These are phyloP conservation scores for Triops cancriformis DNA, from an alignment of 1,140 invertebrate genomes.

Conservation along the genomic window DNA sequence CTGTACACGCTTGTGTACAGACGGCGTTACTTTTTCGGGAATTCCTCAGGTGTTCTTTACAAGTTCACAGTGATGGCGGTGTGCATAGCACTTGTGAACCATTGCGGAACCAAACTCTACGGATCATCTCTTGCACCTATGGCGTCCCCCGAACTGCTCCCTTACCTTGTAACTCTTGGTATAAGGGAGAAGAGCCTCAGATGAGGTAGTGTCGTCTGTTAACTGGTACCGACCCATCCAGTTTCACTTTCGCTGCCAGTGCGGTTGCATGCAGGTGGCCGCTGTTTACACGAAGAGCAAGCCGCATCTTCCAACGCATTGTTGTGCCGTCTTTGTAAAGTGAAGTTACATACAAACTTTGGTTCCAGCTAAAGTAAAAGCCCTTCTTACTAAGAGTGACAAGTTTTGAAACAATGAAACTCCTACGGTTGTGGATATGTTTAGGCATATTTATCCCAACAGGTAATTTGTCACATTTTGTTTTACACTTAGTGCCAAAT, in stretches of 20 bases:
- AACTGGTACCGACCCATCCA: slow-evolving; percentile 1
- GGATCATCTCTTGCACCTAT: too few relatives aligned
- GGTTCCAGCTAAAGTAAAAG: neutral
- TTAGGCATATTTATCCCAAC: neutral
- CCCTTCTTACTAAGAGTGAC: neutral
- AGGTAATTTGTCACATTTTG: neutral
- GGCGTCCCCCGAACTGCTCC: too few relatives aligned
- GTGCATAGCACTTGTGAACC: too few relatives aligned
- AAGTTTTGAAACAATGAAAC: neutral
- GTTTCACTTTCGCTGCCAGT: slow-evolving; percentile 2
- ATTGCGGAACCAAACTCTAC: too few relatives aligned
- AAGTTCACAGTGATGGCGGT: too few relatives aligned
- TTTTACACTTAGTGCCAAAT: neutral
- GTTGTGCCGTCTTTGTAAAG: neutral
- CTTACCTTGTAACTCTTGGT: neutral
- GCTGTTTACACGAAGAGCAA: neutral
- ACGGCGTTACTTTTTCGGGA: too few relatives aligned
- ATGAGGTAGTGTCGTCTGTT: neutral
- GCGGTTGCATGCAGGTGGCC: neutral
- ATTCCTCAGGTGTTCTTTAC: too few relatives aligned
- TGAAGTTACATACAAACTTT: neutral
- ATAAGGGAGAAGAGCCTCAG: neutral
- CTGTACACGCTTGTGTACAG: too few relatives aligned
- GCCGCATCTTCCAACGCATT: neutral
- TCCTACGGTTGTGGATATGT: neutral